Evolutionary conservation across 1,140 invertebrate genomes (phyloP).

Genomic region (Doryteuthis pealeii): DNA sequence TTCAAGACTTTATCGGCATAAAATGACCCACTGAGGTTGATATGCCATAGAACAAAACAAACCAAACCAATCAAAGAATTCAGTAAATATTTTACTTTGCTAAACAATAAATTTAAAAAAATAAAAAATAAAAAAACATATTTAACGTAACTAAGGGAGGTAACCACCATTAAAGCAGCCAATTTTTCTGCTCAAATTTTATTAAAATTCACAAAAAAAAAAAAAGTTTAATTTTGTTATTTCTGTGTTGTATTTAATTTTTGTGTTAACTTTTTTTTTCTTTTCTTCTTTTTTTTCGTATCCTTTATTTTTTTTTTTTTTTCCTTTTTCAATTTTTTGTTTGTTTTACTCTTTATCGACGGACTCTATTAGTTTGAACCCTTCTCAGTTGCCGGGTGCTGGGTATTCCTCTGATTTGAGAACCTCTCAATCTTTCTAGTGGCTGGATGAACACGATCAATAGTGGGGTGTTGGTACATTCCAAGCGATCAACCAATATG

Average conservation of each 20-base stretch:
- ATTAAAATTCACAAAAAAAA: too few relatives aligned
- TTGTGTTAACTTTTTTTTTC: background rate
- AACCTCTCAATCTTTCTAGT: constrained; percentile 28
- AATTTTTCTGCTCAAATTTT: too few relatives aligned
- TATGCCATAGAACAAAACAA: too few relatives aligned
- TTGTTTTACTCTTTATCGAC: background rate
- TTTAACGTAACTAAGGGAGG: too few relatives aligned
- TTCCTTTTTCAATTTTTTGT: background rate
- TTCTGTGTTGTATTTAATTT: background rate
- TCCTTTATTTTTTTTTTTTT: background rate
- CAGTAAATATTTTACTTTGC: too few relatives aligned
- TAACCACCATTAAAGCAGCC: too few relatives aligned
- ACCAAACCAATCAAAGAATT: too few relatives aligned
- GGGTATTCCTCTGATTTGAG: constrained; percentile 28
- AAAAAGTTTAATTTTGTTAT: background rate
- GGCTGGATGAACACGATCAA: constrained; percentile 58
- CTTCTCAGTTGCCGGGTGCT: background rate
- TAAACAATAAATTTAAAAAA: too few relatives aligned
- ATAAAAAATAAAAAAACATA: too few relatives aligned
- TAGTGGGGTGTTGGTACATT: constrained; percentile 47
- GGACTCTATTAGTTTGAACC: background rate
- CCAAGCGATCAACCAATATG: constrained; percentile 52
- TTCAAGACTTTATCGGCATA: too few relatives aligned
- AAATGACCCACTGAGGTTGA: too few relatives aligned
- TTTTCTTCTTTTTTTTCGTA: background rate